phyloP scores from a whole-genome alignment of 2,113 vertebrate genomes.

The Castor canadensis region DNA sequence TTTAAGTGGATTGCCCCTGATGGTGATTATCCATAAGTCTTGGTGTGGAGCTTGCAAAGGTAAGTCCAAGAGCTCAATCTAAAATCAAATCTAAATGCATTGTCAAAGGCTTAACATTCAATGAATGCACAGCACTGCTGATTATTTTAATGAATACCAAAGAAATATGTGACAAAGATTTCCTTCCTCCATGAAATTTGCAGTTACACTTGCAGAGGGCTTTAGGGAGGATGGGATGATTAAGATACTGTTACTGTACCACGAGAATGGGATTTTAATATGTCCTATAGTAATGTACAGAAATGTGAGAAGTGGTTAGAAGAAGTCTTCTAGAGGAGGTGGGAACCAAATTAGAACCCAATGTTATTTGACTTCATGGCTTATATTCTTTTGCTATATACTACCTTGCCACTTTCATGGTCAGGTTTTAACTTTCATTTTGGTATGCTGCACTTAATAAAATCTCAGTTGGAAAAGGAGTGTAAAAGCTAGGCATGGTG shows the following conservation, averaged over 20 bases:
- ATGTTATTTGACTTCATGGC: neutral
- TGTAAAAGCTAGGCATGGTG: neutral
- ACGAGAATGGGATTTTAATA: neutral
- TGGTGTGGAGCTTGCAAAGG: conserved; percentile 99
- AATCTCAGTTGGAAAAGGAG: neutral
- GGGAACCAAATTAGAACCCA: neutral
- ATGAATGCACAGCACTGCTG: neutral
- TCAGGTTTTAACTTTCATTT: neutral
- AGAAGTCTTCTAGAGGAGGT: neutral
- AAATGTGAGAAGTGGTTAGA: neutral
- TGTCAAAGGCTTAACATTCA: neutral
- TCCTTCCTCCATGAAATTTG: neutral
- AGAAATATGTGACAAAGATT: neutral
- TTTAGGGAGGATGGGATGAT: neutral
- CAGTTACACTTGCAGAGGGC: neutral
- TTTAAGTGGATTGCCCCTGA: conserved; percentile 94
- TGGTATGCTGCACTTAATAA: neutral
- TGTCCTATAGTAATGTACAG: neutral
- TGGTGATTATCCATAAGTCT: conserved; percentile 98
- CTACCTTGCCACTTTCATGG: neutral
- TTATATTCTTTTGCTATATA: conserved; percentile 25
- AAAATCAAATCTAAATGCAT: neutral
- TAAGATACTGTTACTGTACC: neutral
- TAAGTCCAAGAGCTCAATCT: conserved; percentile 73
- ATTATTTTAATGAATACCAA: neutral